phyloP scores from a whole-genome alignment of 2,888 invertebrate species.

The Microctonus hyperodae region DNA sequence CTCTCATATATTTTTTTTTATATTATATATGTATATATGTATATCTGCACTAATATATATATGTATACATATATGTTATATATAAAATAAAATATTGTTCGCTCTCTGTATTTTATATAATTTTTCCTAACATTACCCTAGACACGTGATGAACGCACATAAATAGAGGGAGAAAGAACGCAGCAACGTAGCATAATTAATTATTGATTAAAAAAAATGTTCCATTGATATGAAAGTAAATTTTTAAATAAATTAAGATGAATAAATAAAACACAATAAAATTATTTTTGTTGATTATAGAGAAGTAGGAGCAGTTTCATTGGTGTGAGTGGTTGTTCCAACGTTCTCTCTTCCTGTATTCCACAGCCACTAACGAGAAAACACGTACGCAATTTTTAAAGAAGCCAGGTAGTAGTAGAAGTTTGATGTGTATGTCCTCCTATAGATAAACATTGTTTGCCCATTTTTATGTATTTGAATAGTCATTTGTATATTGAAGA shows the following conservation, averaged over 20 bases:
- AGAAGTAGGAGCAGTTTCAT: neutral
- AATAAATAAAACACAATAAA: neutral
- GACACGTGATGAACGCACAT: neutral
- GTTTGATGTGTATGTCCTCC: conserved; percentile 28
- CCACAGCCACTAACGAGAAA: conserved; percentile 14
- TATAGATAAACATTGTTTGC: conserved; percentile 7
- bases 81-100: neutral
- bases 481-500: neutral
- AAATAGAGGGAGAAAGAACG: conserved; percentile 6
- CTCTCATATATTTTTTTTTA: neutral
- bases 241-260: neutral
- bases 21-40: neutral
- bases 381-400: conserved; percentile 28
- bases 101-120: neutral
- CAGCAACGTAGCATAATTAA: neutral
- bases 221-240: neutral
- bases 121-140: neutral
- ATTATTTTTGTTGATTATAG: neutral
- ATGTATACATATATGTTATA: too few species aligned
- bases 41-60: too few species aligned
- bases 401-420: conserved; percentile 25
- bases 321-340: conserved; percentile 1
- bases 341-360: conserved; percentile 11
- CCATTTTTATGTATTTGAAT: neutral
- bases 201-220: neutral